Conservation (phyloP, 2,888 invertebrate genomes). For the Drosophila greeni region DNA sequence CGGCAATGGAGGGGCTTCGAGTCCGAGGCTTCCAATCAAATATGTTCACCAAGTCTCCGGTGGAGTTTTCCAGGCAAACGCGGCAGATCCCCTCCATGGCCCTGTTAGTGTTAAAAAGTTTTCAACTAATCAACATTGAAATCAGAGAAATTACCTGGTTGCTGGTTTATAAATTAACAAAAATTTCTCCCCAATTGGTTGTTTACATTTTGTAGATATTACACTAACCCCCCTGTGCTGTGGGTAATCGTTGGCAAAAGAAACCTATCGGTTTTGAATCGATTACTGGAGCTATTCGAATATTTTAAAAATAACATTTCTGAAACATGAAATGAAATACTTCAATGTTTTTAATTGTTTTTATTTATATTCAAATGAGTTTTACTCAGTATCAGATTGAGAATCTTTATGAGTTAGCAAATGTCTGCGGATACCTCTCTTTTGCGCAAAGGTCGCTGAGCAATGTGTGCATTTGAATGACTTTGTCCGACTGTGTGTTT, state of each 20-base stretch:
- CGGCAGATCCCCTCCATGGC: conserved; percentile 4
- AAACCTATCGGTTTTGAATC: neutral
- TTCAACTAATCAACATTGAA: neutral
- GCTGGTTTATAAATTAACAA: neutral
- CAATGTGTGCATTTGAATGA: neutral
- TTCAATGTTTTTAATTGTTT: no score
- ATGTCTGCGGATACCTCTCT: neutral
- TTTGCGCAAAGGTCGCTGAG: neutral
- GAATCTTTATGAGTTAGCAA: neutral
- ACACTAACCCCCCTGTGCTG: neutral
- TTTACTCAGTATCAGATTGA: neutral
- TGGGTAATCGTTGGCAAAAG: neutral
- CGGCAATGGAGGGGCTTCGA: neutral
- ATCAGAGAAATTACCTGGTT: neutral
- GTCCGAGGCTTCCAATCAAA: neutral
- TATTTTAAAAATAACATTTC: neutral
- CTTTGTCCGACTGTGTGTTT: neutral
- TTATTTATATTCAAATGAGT: neutral
- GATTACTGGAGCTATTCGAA: neutral
- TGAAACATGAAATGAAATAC: neutral
- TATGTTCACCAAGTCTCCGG: conserved; percentile 3
- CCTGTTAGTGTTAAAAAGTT: neutral
- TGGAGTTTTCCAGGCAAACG: conserved; percentile 7
- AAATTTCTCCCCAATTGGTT: neutral
- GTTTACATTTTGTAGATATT: neutral